Percentiles rank a stretch among this genome's conserved stretches.
Evolutionary conservation across 2,888 invertebrate species (phyloP).

Genomic region (Quadroppia sp.): DNA sequence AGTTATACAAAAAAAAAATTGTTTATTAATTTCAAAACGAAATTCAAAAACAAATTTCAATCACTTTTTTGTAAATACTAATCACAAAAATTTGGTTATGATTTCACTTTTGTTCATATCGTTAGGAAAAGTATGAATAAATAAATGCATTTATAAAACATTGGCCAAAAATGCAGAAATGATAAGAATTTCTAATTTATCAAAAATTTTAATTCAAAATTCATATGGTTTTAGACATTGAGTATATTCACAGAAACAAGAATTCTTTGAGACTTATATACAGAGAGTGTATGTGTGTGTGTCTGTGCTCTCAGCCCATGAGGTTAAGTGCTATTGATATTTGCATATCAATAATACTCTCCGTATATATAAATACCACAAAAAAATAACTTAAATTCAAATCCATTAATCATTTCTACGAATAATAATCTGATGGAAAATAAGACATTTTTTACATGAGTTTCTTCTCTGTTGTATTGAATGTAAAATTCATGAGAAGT

Average conservation of each 20-base stretch:
- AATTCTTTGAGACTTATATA: too few relatives aligned
- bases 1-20: not conserved
- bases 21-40: too few relatives aligned
- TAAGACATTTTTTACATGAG: not conserved
- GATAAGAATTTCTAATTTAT: too few relatives aligned
- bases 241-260: too few relatives aligned
- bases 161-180: too few relatives aligned
- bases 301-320: not conserved
- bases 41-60: not conserved
- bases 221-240: too few relatives aligned
- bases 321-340: constrained; percentile 7
- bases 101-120: not conserved
- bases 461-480: not conserved
- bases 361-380: not conserved
- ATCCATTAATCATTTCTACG: constrained; percentile 8
- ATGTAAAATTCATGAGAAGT: constrained; percentile 10
- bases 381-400: not conserved
- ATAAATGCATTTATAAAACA: too few relatives aligned
- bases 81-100: not conserved
- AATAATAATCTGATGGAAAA: constrained; percentile 2
- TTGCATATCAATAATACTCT: constrained; percentile 25
- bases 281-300: too few relatives aligned
- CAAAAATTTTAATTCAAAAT: not conserved
- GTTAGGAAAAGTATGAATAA: too few relatives aligned
- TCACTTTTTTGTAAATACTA: not conserved